phyloP scores from a whole-genome alignment of 2,113 vertebrate genomes.

The Phalacrocorax carbo region DNA sequence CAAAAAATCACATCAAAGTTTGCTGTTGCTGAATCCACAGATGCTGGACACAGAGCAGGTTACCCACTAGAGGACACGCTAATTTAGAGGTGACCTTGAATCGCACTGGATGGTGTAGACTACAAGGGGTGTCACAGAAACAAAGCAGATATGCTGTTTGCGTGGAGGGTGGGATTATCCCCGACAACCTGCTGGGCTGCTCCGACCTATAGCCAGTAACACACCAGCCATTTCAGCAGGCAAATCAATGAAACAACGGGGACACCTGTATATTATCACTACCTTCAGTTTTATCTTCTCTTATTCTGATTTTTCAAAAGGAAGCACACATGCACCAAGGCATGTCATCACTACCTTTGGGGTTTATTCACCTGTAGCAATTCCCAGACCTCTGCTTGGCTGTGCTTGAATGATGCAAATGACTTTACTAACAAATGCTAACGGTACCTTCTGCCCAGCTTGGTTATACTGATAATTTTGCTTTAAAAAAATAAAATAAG shows the following conservation, averaged over 20 bases:
- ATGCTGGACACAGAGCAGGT: neutral
- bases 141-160: neutral
- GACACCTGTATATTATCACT: neutral
- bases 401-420: neutral
- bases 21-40: neutral
- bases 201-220: neutral
- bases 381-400: neutral
- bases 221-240: neutral
- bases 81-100: neutral
- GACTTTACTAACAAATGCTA: neutral
- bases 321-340: neutral
- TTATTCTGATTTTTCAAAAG: neutral
- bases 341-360: neutral
- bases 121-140: neutral
- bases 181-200: neutral
- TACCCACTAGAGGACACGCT: neutral
- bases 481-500: neutral
- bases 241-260: neutral
- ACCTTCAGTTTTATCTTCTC: neutral
- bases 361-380: neutral
- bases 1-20: neutral
- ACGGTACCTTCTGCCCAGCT: neutral
- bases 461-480: neutral
- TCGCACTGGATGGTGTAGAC: neutral
- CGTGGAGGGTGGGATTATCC: neutral